Evolutionary conservation across 2,113 vertebrate genomes (phyloP).

Genomic region (Pituophis catenifer): DNA sequence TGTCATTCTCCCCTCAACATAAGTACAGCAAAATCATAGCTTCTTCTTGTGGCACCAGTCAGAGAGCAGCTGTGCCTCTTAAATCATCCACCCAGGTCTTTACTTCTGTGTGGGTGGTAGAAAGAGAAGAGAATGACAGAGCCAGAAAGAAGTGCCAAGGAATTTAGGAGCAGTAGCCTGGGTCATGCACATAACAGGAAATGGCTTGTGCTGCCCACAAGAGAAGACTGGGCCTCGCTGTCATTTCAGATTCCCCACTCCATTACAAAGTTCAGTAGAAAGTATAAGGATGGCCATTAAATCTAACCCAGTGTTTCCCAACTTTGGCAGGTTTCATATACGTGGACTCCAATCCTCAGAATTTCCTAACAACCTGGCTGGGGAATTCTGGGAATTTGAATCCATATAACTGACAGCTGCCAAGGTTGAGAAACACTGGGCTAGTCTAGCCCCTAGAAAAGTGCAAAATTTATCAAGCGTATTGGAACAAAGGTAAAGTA

Average conservation of each 20-base stretch:
- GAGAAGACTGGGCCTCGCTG: background rate
- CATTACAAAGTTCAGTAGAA: background rate
- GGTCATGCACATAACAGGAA: constrained; percentile 3
- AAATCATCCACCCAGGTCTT: constrained; percentile 22
- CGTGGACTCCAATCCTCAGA: background rate
- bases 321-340: background rate
- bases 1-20: background rate
- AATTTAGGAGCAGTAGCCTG: constrained; percentile 2
- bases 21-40: constrained; percentile 1
- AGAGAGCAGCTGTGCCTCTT: constrained; percentile 9
- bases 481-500: background rate
- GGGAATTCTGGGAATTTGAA: too few relatives aligned
- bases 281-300: background rate
- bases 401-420: background rate
- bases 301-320: background rate
- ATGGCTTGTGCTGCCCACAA: background rate
- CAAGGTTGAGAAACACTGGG: background rate
- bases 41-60: constrained; percentile 16
- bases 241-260: background rate
- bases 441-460: background rate
- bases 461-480: background rate
- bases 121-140: constrained; percentile 12
- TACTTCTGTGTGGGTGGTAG: constrained; percentile 15
- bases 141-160: constrained; percentile 3
- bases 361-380: background rate